Base-by-base conservation (phyloP, 2,888 invertebrate species). In the Mesorhabditis belari region DNA sequence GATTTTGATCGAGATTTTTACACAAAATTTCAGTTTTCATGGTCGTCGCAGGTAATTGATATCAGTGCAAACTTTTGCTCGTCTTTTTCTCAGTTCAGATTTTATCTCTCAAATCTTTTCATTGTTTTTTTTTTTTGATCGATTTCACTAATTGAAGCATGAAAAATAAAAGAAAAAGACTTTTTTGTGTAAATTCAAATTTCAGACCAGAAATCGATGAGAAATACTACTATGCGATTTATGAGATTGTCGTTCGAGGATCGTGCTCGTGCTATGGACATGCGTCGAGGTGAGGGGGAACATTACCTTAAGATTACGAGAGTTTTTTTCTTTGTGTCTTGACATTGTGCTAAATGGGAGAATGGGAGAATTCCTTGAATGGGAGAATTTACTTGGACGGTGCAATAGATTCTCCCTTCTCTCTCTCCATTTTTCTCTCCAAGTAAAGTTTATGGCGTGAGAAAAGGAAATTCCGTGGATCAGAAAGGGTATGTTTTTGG, bases 241-340 rank as follows among this genome's bases (percentile, higher is more conserved):
- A 90, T 75, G 92, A 96, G 81, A 93, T 98, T 92, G 90, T 93
- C 24, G 93, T 99, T 5, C 87, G 96, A 74, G 98, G 98, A 2
- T 94, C 94, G 3, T 99, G 98, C 83, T 96, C 95, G 2, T 99
- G 98, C 83, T 98, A 99, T 82, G 98, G 98, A 0, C 98, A 99
- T 82, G 98, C 98, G n/a, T 82, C 82, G 49, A 73, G 81, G 29
- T 85, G n/a, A n/a, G n/a, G n/a, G n/a, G n/a, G n/a, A n/a, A 85
- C 79, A 74, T 83, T 24, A 83, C 82, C 1, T 74, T 80, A n/a
- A n/a, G n/a, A 27, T 55, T 17, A 21, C 21, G 9, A 51, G 17
- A 21, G 9, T 51, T 17, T 19, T 17, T 21, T n/a, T n/a, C n/a
- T n/a, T n/a, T n/a, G n/a, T n/a, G n/a, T n/a, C n/a, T n/a, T n/a